Base-by-base conservation (phyloP, 1,140 invertebrate species). In the Himalopsyche phryganea region DNA sequence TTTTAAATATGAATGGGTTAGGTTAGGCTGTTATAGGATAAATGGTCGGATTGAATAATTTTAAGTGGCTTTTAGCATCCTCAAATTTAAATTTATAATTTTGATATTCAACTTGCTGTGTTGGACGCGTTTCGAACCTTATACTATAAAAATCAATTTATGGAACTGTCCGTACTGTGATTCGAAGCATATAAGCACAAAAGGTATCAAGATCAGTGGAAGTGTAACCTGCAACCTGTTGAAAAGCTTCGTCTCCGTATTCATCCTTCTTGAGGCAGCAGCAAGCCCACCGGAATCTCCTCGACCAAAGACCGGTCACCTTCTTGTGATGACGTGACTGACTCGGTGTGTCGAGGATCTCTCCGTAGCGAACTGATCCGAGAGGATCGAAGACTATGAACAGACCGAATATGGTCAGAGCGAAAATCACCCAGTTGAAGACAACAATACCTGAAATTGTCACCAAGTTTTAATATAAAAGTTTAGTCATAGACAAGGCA, bases 181-280 rank as follows among this genome's bases (percentile, higher is more conserved):
- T n/a, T n/a, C n/a, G n/a, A 28, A 28, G 38, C 3, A 40, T 40
- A 40, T 40, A 13, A 5, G 15, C 5, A 40, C 38, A 15, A 40
- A 40, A 40, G 15, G n/a, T 35, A 13, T 40, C 11, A 40, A 4
- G n/a, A 15, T 13, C 11, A 13, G 11, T 40, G n/a, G 38, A 41
- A 18, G 36, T 19, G 49, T 47, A 49, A 84, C 88, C 87, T 71
- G 90, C 88, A 60, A 91, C 86, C 74, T 92, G 89, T 71, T 87
- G 85, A 72, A 92, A 92, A 6, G 90, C 89, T 75, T 90, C 86
- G 65, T 85, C 83, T 44, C 85, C 89, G 62, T 87, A 85, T 71
- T 91, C 88, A 70, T 92, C 89, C 20, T 81, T 77, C 52, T 85
- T 81, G 62, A 90, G 76, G 84, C 90, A 92, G 74, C 91, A 94